phyloP scores from a whole-genome alignment of 2,797 vertebrate genomes.

The Chelonia mydas region DNA sequence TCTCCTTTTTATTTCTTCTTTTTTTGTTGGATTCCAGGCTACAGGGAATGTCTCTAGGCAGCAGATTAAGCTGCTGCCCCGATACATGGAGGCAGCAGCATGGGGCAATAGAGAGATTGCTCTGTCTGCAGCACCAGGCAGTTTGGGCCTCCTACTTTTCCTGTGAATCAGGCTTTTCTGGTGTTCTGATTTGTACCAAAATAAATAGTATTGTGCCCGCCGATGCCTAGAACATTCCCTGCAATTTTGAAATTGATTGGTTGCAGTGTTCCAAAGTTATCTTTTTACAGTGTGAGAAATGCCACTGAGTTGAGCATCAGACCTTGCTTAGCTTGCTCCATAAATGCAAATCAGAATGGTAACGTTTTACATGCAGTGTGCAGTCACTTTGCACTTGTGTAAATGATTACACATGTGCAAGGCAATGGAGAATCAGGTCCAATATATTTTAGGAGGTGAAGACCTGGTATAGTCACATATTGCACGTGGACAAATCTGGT shows the following conservation, averaged over 20 bases:
- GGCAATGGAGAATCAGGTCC: background rate
- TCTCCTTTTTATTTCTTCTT: background rate
- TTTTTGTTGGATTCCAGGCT: background rate
- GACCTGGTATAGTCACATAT: background rate
- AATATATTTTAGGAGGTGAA: background rate
- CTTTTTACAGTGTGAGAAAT: background rate
- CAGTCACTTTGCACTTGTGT: background rate
- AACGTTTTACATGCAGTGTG: background rate
- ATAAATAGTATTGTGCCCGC: background rate
- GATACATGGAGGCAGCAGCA: background rate
- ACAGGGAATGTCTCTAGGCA: background rate
- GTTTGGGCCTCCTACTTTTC: background rate
- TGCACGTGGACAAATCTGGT: fast-evolving
- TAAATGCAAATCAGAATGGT: background rate
- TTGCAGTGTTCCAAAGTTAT: background rate
- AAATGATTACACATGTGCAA: background rate
- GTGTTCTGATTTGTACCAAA: background rate
- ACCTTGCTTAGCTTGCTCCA: background rate
- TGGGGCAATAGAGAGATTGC: background rate
- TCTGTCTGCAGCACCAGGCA: background rate
- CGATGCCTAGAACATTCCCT: background rate
- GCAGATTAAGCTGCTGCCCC: background rate
- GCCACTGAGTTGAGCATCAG: background rate
- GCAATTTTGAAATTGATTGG: background rate
- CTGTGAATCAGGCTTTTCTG: background rate